Conservation (phyloP, 2,797 vertebrate genomes). For the Melanogrammus aeglefinus region DNA sequence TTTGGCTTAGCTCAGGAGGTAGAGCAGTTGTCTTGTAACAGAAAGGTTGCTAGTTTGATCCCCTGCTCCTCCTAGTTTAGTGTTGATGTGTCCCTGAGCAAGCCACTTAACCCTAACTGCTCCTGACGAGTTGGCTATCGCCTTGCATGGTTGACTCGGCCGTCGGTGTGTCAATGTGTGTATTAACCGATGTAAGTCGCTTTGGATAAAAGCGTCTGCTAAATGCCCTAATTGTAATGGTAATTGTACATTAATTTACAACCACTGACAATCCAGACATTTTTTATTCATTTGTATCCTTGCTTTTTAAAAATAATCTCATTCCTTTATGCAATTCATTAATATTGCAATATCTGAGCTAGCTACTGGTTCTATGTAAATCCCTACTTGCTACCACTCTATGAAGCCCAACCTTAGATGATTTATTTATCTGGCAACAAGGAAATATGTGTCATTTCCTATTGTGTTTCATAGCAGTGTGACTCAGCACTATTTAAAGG, state of each 20-base stretch:
- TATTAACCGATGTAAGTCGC: no score
- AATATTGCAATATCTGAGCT: neutral
- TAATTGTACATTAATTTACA: neutral
- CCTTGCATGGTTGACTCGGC: no score
- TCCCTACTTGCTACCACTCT: neutral
- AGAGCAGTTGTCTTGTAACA: no score
- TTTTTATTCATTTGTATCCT: neutral
- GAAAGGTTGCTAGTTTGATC: no score
- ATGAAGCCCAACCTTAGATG: neutral
- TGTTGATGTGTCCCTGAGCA: no score
- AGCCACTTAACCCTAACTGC: no score
- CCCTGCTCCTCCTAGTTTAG: no score
- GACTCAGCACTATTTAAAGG: neutral
- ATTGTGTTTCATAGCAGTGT: neutral
- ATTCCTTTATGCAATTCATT: neutral
- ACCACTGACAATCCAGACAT: neutral
- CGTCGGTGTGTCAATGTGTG: no score
- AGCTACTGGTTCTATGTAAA: neutral
- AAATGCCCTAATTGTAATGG: no score
- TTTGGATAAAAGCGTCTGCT: no score
- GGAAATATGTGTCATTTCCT: neutral
- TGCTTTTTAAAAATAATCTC: neutral
- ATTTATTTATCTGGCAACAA: neutral
- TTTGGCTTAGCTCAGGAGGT: no score
- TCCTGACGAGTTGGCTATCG: no score